These are phyloP conservation scores for Corydoras maculifer DNA, from an alignment of 2,113 vertebrate species.

Conservation along the genomic window DNA sequence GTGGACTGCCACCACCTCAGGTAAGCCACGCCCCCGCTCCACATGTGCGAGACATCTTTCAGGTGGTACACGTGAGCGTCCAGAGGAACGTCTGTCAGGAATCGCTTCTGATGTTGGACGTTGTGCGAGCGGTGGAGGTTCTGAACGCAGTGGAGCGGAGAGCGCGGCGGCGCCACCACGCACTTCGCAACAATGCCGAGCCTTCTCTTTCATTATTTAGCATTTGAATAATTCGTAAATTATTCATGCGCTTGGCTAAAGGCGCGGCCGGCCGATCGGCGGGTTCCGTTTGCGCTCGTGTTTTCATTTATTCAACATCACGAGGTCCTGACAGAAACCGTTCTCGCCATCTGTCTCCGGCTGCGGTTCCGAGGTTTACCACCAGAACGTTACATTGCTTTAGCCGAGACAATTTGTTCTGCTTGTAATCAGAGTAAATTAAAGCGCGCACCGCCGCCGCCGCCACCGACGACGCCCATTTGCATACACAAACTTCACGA, in stretches of 20 bases:
- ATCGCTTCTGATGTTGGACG: too few relatives aligned
- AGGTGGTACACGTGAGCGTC: too few relatives aligned
- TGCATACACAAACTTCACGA: too few relatives aligned
- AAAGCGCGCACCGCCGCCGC: too few relatives aligned
- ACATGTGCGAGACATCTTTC: not conserved
- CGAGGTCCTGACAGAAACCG: not conserved
- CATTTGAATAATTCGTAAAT: not conserved
- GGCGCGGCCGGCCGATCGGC: not conserved
- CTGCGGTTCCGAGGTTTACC: not conserved
- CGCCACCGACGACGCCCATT: too few relatives aligned
- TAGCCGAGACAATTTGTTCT: not conserved
- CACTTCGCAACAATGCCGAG: not conserved
- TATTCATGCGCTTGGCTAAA: not conserved
- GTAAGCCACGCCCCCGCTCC: conserved; percentile 54
- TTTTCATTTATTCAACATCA: not conserved
- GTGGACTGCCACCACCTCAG: conserved; percentile 85
- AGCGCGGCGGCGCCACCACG: too few relatives aligned
- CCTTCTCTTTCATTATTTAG: not conserved
- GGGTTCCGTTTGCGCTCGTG: not conserved
- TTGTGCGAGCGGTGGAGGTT: too few relatives aligned
- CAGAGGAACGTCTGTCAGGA: not conserved
- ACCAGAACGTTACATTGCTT: not conserved
- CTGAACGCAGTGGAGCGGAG: too few relatives aligned
- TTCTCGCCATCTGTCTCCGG: not conserved
- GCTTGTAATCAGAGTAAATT: not conserved